A percentile compares a stretch with the other conserved stretches of the same genome.
phyloP scores from a whole-genome alignment of 2,113 vertebrate species.

The Prionailurus bengalensis region DNA sequence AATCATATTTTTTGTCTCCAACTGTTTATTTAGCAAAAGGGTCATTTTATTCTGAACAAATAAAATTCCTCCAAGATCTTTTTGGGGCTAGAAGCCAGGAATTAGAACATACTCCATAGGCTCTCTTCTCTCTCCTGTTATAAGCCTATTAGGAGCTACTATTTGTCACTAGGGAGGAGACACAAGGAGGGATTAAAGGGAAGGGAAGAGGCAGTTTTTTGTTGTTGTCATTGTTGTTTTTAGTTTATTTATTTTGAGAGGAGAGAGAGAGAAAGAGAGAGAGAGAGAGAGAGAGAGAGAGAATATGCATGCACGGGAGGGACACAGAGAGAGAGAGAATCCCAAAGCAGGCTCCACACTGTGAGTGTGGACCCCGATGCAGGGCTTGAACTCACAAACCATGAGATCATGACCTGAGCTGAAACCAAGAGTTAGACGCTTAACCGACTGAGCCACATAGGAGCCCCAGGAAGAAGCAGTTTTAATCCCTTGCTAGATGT shows the following conservation, averaged over 20 bases:
- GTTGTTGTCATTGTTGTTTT: no score
- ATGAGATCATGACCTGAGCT: no score
- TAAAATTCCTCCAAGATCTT: neutral
- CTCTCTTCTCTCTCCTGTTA: neutral
- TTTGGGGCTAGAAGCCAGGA: neutral
- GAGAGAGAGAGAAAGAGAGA: no score
- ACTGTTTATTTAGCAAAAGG: neutral
- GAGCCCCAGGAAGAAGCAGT: neutral
- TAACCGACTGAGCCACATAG: no score
- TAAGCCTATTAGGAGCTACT: neutral
- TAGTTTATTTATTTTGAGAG: no score
- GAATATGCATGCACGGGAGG: no score
- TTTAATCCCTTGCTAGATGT: neutral
- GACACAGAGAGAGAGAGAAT: no score
- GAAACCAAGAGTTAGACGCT: no score
- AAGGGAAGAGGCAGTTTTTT: neutral
- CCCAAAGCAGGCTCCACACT: no score
- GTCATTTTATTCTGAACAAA: neutral
- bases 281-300: no score
- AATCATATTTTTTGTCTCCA: neutral
- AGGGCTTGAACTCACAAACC: no score
- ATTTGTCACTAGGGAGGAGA: neutral
- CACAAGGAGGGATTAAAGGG: neutral
- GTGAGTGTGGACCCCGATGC: no score
- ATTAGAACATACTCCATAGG: neutral